phyloP scores from a whole-genome alignment of 2,888 invertebrate species.

The Eupithecia inturbata region DNA sequence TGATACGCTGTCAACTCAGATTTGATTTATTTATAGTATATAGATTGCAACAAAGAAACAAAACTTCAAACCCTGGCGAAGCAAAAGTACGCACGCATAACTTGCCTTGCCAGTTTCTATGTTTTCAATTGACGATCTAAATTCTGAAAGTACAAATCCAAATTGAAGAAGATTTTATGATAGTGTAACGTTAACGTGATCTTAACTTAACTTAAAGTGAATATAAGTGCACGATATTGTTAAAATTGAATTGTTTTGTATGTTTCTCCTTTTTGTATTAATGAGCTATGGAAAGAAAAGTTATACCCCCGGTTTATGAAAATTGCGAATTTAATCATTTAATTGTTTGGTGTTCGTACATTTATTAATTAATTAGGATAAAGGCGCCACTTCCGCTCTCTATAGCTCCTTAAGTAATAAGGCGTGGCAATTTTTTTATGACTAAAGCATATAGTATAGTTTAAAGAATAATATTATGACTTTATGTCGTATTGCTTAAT shows the following conservation, averaged over 20 bases:
- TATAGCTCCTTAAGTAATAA: conserved; percentile 58
- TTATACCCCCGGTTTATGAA: background rate
- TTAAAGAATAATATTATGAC: conserved; percentile 60
- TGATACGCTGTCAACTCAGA: conserved; percentile 78
- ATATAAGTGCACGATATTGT: conserved; percentile 83
- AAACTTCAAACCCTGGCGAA: conserved; percentile 50
- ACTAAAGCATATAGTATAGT: conserved; percentile 71
- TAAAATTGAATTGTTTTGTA: conserved; percentile 81
- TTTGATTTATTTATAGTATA: background rate
- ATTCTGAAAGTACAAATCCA: conserved; percentile 83
- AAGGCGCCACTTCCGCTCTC: background rate
- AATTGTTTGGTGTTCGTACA: background rate
- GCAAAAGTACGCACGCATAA: conserved; percentile 77
- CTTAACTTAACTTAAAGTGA: conserved; percentile 63
- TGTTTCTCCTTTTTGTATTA: conserved; percentile 81
- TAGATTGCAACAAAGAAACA: conserved; percentile 75
- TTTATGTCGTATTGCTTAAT: conserved; percentile 6
- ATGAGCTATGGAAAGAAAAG: conserved; percentile 32
- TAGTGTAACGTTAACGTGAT: conserved; percentile 81
- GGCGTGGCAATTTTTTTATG: conserved; percentile 80
- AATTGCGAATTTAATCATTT: background rate
- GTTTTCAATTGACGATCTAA: conserved; percentile 77
- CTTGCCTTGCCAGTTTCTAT: conserved; percentile 83
- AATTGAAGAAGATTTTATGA: conserved; percentile 82
- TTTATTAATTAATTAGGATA: background rate